Percentiles rank a stretch among this genome's conserved stretches.
phyloP scores from a whole-genome alignment of 2,797 vertebrate species.

The Sebastes vulpes region DNA sequence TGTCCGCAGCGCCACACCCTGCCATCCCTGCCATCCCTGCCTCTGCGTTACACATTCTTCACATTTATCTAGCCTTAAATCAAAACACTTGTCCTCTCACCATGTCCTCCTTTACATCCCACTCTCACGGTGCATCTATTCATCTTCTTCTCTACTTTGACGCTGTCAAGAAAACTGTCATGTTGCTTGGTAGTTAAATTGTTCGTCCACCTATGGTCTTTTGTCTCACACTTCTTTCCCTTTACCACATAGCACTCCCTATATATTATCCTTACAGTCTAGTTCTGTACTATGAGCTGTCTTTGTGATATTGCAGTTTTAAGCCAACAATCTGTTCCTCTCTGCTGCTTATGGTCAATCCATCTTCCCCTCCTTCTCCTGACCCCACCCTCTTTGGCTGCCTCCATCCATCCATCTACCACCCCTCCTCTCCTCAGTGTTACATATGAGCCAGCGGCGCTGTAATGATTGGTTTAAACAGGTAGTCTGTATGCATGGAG shows the following conservation, averaged over 20 bases:
- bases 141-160: background rate
- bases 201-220: background rate
- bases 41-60: conserved; percentile 10
- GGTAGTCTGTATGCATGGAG: conserved; percentile 79
- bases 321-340: conserved; percentile 15
- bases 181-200: conserved; percentile 3
- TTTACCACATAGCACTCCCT: background rate
- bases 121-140: background rate
- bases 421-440: conserved; percentile 31
- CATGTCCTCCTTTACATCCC: conserved; percentile 9
- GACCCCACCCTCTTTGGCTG: conserved; percentile 13
- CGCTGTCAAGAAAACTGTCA: background rate
- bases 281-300: background rate
- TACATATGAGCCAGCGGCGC: conserved; percentile 54
- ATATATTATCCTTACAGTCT: background rate
- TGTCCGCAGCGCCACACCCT: conserved; percentile 52
- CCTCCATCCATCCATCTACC: conserved; percentile 36
- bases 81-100: conserved; percentile 8
- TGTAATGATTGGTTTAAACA: conserved; percentile 71
- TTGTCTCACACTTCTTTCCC: background rate
- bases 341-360: conserved; percentile 4
- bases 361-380: conserved; percentile 21
- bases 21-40: background rate
- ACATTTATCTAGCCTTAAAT: conserved; percentile 29
- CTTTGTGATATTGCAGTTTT: conserved; percentile 12